Conservation (phyloP, 2,797 vertebrate genomes). For the Propithecus deckenii region DNA sequence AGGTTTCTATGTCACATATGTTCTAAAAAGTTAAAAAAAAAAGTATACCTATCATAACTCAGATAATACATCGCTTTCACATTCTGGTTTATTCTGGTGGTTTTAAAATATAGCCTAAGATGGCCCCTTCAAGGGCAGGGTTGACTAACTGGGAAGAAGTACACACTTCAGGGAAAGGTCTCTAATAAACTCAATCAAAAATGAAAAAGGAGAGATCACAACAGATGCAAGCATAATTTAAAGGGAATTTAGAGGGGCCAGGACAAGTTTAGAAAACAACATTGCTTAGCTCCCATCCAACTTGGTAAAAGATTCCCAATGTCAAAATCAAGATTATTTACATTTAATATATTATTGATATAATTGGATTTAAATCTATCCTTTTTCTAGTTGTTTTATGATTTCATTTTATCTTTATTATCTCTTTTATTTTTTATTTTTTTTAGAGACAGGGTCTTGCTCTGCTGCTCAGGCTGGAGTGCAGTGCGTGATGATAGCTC, state of each 20-base stretch:
- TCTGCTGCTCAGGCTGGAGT: too few relatives aligned
- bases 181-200: too few relatives aligned
- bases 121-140: not conserved
- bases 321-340: not conserved
- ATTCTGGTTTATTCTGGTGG: not conserved
- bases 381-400: not conserved
- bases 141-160: too few relatives aligned
- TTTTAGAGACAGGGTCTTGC: too few relatives aligned
- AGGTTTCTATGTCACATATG: not conserved
- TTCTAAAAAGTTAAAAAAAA: not conserved
- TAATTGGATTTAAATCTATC: not conserved
- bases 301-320: not conserved
- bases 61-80: not conserved
- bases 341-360: not conserved
- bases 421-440: too few relatives aligned
- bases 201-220: too few relatives aligned
- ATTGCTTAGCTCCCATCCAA: not conserved
- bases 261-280: not conserved
- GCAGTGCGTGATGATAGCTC: too few relatives aligned
- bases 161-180: too few relatives aligned
- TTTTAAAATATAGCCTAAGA: not conserved
- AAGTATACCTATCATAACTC: not conserved
- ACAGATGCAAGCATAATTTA: not conserved
- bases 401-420: not conserved
- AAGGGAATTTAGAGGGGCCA: not conserved